These are phyloP conservation scores for Drosophila kohkoa DNA, from an alignment of 1,140 invertebrate species.

Conservation along the genomic window DNA sequence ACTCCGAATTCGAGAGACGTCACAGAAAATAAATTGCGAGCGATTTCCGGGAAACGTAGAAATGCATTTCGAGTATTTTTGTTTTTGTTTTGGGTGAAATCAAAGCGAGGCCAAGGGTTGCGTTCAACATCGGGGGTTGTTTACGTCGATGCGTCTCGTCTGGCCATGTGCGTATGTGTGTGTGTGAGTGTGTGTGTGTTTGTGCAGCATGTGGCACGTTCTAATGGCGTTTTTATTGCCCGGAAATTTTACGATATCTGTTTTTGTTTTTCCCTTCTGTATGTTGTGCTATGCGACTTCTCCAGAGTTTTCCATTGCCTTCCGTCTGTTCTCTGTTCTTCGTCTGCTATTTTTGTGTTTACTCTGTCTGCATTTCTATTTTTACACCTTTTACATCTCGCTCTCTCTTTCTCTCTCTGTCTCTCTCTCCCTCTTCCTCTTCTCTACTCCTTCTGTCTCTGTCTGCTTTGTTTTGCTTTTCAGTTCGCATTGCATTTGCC, in stretches of 20 bases:
- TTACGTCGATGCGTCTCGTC: slow-evolving; percentile 11
- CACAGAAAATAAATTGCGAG: slow-evolving; percentile 28
- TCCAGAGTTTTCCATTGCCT: slow-evolving; percentile 48
- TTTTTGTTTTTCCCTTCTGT: not conserved
- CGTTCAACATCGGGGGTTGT: slow-evolving; percentile 52
- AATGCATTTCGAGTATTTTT: slow-evolving; percentile 17
- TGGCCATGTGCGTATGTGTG: not conserved
- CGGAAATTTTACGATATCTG: slow-evolving; percentile 55
- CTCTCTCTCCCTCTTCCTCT: not conserved
- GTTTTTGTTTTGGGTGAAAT: not conserved
- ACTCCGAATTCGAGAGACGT: slow-evolving; percentile 5
- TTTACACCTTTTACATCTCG: not conserved
- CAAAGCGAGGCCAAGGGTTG: not conserved
- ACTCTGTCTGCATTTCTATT: slow-evolving; percentile 42
- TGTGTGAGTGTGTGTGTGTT: slow-evolving; percentile 26
- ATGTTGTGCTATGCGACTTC: slow-evolving; percentile 13
- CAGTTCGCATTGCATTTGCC: slow-evolving; percentile 16
- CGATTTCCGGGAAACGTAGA: slow-evolving; percentile 44
- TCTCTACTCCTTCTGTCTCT: not conserved
- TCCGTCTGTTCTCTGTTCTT: not conserved
- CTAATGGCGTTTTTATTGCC: slow-evolving; percentile 49
- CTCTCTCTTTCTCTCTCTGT: not conserved
- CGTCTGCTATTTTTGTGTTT: slow-evolving; percentile 36
- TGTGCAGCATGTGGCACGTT: slow-evolving; percentile 60
- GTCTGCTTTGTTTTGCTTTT: not conserved